Percentiles rank a stretch among this genome's conserved stretches.
phyloP scores from a whole-genome alignment of 1,140 invertebrate genomes.

The Episyrphus balteatus region DNA sequence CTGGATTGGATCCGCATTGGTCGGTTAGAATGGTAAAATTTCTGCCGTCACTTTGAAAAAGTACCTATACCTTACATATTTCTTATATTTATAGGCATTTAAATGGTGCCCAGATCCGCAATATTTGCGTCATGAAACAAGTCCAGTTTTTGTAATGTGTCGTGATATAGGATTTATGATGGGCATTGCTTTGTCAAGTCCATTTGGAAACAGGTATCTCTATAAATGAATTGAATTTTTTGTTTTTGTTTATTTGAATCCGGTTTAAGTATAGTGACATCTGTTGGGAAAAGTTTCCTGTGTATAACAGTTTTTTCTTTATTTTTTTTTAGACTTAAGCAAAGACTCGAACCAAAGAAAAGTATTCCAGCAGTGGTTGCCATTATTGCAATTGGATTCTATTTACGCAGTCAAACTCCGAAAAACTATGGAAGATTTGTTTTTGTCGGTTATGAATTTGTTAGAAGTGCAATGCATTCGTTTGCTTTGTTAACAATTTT shows the following conservation, averaged over 20 bases:
- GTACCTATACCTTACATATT: background rate
- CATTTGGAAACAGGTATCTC: constrained; percentile 16
- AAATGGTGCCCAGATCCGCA: constrained; percentile 29
- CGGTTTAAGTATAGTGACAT: no score
- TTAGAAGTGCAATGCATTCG: constrained; percentile 13
- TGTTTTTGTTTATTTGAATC: background rate
- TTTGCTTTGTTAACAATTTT: constrained; percentile 10
- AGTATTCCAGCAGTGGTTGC: constrained; percentile 7
- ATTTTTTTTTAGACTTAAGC: background rate
- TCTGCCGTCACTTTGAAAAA: background rate
- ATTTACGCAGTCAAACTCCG: constrained; percentile 11
- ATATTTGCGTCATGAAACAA: constrained; percentile 22
- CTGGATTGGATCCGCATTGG: constrained; percentile 26
- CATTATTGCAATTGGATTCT: constrained; percentile 11
- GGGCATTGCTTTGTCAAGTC: constrained; percentile 21
- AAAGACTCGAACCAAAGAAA: constrained; percentile 1
- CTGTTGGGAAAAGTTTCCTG: background rate
- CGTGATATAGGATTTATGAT: constrained; percentile 26
- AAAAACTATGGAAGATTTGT: constrained; percentile 19
- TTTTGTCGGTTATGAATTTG: constrained; percentile 20
- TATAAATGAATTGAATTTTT: background rate
- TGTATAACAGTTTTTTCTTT: background rate
- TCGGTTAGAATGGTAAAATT: constrained; percentile 24
- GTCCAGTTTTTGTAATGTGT: constrained; percentile 19
- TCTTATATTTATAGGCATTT: constrained; percentile 15